A percentile compares a stretch with the other conserved stretches of the same genome.
phyloP scores from a whole-genome alignment of 2,888 invertebrate species.

The Altica lythri region DNA sequence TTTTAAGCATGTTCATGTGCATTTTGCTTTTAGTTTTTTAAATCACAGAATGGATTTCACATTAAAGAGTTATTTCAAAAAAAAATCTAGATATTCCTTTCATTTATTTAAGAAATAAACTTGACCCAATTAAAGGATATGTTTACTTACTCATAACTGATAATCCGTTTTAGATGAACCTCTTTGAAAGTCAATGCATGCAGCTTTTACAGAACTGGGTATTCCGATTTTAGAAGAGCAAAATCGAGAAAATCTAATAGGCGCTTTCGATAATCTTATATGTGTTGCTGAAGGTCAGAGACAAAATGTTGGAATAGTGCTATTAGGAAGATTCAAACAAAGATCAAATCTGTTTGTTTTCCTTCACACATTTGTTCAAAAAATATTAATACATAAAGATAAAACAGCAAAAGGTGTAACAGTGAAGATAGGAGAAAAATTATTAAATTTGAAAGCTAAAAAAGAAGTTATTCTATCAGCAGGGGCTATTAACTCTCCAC shows the following conservation, averaged over 20 bases:
- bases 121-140: too few species aligned
- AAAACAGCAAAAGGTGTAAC: slow-evolving; percentile 58
- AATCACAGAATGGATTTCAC: too few species aligned
- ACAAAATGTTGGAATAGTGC: slow-evolving; percentile 71
- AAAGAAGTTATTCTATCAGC: slow-evolving; percentile 69
- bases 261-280: slow-evolving; percentile 42
- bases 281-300: slow-evolving; percentile 54
- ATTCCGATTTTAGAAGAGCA: slow-evolving; percentile 39
- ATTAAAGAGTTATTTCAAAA: too few species aligned
- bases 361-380: slow-evolving; percentile 62
- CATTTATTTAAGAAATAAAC: too few species aligned
- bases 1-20: too few species aligned
- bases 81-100: too few species aligned
- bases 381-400: slow-evolving; percentile 58
- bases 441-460: slow-evolving; percentile 53
- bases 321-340: slow-evolving; percentile 61
- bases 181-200: slow-evolving; percentile 43
- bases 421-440: slow-evolving; percentile 50
- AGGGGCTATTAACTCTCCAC: slow-evolving; percentile 70
- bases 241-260: slow-evolving; percentile 45
- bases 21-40: too few species aligned
- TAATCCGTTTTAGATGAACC: too few species aligned
- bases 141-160: too few species aligned
- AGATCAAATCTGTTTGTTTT: slow-evolving; percentile 65
- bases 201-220: slow-evolving; percentile 59